phyloP scores from a whole-genome alignment of 2,113 vertebrate species.

The Ascaphus truei region DNA sequence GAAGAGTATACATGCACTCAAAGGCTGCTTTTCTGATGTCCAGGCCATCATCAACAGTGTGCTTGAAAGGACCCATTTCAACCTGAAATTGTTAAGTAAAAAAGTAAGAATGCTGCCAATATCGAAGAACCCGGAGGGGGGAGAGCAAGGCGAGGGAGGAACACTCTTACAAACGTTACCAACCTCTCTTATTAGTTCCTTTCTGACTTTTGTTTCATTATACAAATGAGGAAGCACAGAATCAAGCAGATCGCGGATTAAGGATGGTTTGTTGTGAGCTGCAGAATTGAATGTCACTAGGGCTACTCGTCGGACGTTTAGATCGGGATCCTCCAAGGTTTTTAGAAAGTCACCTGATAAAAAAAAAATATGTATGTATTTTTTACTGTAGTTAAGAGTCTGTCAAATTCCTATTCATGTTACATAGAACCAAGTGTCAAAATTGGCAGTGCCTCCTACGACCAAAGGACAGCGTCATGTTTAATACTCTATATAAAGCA shows the following conservation, averaged over 20 bases:
- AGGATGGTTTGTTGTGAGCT: slow-evolving; percentile 94
- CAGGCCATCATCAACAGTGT: slow-evolving; percentile 94
- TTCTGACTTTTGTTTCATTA: slow-evolving; percentile 97
- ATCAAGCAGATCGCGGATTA: slow-evolving; percentile 95
- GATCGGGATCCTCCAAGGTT: slow-evolving; percentile 94
- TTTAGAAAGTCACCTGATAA: slow-evolving; percentile 92
- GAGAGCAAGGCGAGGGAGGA: neutral
- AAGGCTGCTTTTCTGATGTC: slow-evolving; percentile 96
- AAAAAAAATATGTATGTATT: slow-evolving; percentile 14
- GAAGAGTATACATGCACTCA: slow-evolving; percentile 97
- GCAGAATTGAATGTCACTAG: slow-evolving; percentile 97
- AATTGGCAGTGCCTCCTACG: too few relatives aligned
- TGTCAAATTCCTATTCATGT: too few relatives aligned
- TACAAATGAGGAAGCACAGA: slow-evolving; percentile 93
- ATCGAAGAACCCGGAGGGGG: neutral
- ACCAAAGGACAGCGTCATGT: too few relatives aligned
- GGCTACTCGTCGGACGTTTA: slow-evolving; percentile 93
- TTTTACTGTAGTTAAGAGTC: too few relatives aligned
- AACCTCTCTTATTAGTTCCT: slow-evolving; percentile 96
- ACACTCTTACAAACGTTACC: slow-evolving; percentile 21
- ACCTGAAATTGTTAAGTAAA: slow-evolving; percentile 65
- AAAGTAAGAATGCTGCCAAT: neutral
- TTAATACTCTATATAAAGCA: too few relatives aligned
- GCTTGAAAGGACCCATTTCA: slow-evolving; percentile 98
- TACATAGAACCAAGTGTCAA: too few relatives aligned